Percentiles rank a stretch among this genome's conserved stretches.
These are phyloP conservation scores for Ellobius talpinus DNA, from an alignment of 2,113 vertebrate genomes.

Conservation along the genomic window DNA sequence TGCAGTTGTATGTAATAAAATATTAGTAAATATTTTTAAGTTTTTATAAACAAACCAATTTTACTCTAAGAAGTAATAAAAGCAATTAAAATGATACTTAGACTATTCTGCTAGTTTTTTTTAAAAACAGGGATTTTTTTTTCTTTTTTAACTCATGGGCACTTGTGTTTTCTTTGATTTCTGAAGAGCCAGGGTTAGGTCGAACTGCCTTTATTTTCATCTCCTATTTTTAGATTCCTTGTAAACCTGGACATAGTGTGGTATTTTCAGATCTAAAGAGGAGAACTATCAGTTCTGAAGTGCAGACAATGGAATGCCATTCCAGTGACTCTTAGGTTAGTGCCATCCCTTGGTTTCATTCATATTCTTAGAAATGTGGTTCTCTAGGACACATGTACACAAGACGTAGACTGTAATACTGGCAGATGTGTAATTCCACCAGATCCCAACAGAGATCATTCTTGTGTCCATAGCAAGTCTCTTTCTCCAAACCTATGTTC, in stretches of 20 bases:
- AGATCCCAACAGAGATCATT: neutral
- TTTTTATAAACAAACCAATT: conserved; percentile 40
- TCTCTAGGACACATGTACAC: neutral
- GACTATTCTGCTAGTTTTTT: neutral
- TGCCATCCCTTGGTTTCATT: conserved; percentile 26
- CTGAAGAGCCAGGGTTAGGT: neutral
- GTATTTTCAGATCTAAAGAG: neutral
- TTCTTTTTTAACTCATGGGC: neutral
- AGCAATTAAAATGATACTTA: neutral
- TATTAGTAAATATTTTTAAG: neutral
- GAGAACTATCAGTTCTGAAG: neutral
- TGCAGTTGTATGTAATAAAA: neutral
- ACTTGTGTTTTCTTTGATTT: conserved; percentile 22
- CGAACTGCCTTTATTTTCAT: neutral
- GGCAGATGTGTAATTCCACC: neutral
- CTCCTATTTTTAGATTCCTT: neutral
- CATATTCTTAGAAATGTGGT: neutral
- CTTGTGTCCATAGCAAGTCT: neutral
- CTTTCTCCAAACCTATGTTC: neutral
- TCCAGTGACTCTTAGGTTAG: neutral
- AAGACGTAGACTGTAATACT: neutral
- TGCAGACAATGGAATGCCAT: neutral
- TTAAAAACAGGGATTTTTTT: too few relatives aligned
- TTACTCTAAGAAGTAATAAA: neutral
- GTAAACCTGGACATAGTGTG: neutral